Evolutionary conservation across 2,888 invertebrate genomes (phyloP).

Genomic region (Idaea aversata): DNA sequence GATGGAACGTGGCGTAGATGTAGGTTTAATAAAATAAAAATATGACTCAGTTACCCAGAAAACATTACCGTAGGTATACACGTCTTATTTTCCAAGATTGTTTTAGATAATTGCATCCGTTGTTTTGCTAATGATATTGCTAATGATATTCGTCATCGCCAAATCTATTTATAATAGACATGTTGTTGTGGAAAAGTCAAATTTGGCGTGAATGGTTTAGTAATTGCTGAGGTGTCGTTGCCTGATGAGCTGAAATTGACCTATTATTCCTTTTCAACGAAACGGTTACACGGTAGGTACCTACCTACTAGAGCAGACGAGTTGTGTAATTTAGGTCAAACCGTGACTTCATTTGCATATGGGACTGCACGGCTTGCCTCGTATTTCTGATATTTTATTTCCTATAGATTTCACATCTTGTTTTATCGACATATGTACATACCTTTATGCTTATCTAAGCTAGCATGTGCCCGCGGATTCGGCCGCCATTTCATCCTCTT

Average conservation of each 20-base stretch:
- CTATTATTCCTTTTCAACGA: conserved; percentile 53
- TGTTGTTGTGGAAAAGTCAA: conserved; percentile 53
- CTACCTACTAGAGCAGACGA: conserved; percentile 45
- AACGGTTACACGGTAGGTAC: conserved; percentile 38
- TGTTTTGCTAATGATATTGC: conserved; percentile 49
- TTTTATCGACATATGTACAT: background rate
- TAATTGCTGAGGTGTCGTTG: conserved; percentile 60
- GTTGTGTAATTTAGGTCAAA: conserved; percentile 63
- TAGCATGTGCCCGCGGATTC: too few species aligned
- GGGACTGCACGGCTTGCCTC: conserved; percentile 53
- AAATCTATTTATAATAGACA: conserved; percentile 75
- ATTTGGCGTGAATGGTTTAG: conserved; percentile 56
- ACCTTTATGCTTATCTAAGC: too few species aligned
- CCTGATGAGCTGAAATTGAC: conserved; percentile 63
- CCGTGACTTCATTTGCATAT: conserved; percentile 76
- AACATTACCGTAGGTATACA: conserved; percentile 25
- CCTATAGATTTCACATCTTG: background rate
- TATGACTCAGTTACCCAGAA: conserved; percentile 18
- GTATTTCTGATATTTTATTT: conserved; percentile 51
- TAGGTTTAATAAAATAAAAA: background rate
- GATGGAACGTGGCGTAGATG: background rate
- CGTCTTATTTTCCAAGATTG: conserved; percentile 28
- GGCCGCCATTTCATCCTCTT: too few species aligned
- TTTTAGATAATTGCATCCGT: conserved; percentile 46
- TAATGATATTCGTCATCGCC: conserved; percentile 51